Evolutionary conservation across 2,888 invertebrate species (phyloP).

Genomic region (Archips xylosteana): DNA sequence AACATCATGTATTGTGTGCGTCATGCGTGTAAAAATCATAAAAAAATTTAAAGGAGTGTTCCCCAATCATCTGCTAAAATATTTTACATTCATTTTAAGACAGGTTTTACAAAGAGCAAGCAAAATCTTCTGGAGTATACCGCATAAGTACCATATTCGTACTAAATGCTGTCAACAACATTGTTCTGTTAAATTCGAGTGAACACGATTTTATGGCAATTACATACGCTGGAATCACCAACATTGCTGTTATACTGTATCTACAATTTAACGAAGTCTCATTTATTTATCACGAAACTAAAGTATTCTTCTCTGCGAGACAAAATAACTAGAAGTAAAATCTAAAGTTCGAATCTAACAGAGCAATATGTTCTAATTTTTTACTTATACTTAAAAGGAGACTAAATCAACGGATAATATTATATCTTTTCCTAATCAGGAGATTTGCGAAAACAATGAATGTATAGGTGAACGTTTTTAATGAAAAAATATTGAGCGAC

Average conservation of each 20-base stretch:
- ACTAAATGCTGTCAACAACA: conserved; percentile 20
- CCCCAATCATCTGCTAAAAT: no score
- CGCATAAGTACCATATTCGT: conserved; percentile 12
- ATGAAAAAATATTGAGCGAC: no score
- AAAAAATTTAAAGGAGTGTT: no score
- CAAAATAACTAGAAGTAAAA: neutral
- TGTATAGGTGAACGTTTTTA: no score
- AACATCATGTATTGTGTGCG: no score
- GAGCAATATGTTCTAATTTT: neutral
- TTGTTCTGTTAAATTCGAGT: conserved; percentile 20
- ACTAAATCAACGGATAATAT: no score
- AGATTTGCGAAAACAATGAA: no score
- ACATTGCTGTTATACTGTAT: neutral
- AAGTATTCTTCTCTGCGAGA: neutral
- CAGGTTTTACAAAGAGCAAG: neutral
- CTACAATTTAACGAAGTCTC: neutral
- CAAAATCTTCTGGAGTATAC: conserved; percentile 13
- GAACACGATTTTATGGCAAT: conserved; percentile 34
- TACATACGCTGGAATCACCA: conserved; percentile 13
- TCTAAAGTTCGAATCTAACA: neutral
- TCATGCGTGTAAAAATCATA: no score
- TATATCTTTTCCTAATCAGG: no score
- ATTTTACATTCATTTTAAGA: no score
- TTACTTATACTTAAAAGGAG: neutral
- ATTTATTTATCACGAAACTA: neutral